Evolutionary conservation across 1,140 invertebrate species (phyloP).

Genomic region (Drosophila kepulauana): DNA sequence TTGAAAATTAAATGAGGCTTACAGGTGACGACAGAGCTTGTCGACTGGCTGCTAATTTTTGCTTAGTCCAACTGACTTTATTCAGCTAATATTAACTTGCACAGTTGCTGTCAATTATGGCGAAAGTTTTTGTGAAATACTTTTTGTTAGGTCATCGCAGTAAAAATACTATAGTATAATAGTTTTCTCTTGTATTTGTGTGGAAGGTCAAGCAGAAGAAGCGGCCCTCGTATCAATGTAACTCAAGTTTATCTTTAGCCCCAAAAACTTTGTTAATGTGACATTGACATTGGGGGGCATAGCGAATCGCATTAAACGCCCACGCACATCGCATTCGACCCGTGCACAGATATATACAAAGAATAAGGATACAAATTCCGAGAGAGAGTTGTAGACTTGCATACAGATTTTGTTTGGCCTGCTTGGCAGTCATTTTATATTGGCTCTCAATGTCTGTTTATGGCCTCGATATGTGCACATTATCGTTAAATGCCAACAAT

Average conservation of each 20-base stretch:
- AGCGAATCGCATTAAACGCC: constrained; percentile 60
- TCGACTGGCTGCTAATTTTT: neutral
- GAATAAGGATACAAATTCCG: constrained; percentile 27
- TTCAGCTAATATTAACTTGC: neutral
- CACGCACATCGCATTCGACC: constrained; percentile 18
- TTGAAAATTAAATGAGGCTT: constrained; percentile 6
- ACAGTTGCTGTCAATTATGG: neutral
- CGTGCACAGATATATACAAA: constrained; percentile 27
- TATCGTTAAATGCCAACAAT: constrained; percentile 72
- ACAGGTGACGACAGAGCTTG: neutral
- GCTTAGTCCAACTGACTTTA: neutral
- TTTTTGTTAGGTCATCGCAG: neutral
- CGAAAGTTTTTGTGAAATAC: neutral
- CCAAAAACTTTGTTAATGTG: constrained; percentile 58
- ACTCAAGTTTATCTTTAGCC: constrained; percentile 51
- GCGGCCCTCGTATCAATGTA: constrained; percentile 39
- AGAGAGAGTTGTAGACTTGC: constrained; percentile 40
- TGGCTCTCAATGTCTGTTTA: constrained; percentile 64
- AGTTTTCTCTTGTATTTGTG: neutral
- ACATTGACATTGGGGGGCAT: constrained; percentile 43
- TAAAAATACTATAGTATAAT: constrained; percentile 3
- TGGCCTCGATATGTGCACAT: constrained; percentile 74
- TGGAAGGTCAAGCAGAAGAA: neutral
- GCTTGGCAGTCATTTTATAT: constrained; percentile 46
- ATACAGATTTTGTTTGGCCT: constrained; percentile 46